These are phyloP conservation scores for Resseliella maxima DNA, from an alignment of 2,888 invertebrate species.

Conservation along the genomic window DNA sequence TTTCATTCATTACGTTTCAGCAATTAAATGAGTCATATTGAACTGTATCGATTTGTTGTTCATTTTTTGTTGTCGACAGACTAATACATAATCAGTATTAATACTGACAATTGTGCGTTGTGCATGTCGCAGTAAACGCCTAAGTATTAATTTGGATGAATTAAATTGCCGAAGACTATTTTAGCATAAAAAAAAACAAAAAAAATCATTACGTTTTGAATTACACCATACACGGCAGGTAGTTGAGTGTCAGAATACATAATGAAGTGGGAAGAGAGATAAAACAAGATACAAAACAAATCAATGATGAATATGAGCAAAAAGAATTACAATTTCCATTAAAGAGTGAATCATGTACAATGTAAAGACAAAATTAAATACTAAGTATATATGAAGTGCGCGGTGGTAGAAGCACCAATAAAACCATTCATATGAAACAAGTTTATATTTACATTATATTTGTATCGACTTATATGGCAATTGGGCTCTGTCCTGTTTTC, in stretches of 20 bases:
- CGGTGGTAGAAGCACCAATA: background rate
- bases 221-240: conserved; percentile 34
- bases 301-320: background rate
- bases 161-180: background rate
- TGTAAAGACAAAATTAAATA: conserved; percentile 25
- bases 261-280: conserved; percentile 28
- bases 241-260: background rate
- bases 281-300: background rate
- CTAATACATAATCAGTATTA: background rate
- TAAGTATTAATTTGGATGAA: background rate
- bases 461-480: conserved; percentile 6
- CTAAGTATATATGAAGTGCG: background rate
- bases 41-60: background rate
- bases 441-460: conserved; percentile 1
- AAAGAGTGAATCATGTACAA: conserved; percentile 21
- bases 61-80: background rate
- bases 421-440: background rate
- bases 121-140: background rate
- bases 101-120: background rate
- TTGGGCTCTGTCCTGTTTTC: background rate
- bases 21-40: background rate
- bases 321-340: background rate
- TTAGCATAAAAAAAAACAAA: background rate
- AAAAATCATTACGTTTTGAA: background rate
- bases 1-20: background rate